These are phyloP conservation scores for Phataginus tricuspis DNA, from an alignment of 2,797 vertebrate species.

Conservation along the genomic window DNA sequence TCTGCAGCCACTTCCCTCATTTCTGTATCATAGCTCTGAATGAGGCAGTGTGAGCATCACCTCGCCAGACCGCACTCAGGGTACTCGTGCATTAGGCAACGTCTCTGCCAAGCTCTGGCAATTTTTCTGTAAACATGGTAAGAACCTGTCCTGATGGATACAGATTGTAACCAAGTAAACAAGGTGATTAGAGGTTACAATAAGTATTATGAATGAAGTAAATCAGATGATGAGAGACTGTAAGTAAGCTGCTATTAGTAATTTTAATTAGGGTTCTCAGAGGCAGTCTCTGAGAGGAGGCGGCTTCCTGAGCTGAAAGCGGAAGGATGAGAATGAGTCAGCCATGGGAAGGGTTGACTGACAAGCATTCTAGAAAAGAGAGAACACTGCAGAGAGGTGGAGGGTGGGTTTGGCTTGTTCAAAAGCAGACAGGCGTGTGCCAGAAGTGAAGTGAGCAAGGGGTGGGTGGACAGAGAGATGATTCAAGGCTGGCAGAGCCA, in stretches of 20 bases:
- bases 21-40: neutral
- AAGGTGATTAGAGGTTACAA: neutral
- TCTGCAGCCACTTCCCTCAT: neutral
- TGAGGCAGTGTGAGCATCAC: neutral
- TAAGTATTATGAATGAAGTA: constrained; percentile 8
- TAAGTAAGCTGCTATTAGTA: neutral
- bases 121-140: neutral
- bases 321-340: neutral
- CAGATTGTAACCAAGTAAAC: neutral
- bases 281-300: neutral
- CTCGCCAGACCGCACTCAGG: neutral
- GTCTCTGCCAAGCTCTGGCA: neutral
- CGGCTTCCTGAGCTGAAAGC: neutral
- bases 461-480: neutral
- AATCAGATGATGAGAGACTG: constrained; percentile 22
- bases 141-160: neutral
- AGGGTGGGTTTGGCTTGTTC: neutral
- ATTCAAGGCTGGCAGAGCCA: neutral
- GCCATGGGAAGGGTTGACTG: neutral
- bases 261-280: constrained; percentile 21
- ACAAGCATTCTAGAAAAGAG: neutral
- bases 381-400: neutral
- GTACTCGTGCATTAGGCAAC: neutral
- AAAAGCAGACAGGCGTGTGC: neutral
- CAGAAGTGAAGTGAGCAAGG: neutral